A percentile compares a stretch with the other conserved stretches of the same genome.
These are phyloP conservation scores for Elysia crispata DNA, from an alignment of 2,888 invertebrate species.

Conservation along the genomic window DNA sequence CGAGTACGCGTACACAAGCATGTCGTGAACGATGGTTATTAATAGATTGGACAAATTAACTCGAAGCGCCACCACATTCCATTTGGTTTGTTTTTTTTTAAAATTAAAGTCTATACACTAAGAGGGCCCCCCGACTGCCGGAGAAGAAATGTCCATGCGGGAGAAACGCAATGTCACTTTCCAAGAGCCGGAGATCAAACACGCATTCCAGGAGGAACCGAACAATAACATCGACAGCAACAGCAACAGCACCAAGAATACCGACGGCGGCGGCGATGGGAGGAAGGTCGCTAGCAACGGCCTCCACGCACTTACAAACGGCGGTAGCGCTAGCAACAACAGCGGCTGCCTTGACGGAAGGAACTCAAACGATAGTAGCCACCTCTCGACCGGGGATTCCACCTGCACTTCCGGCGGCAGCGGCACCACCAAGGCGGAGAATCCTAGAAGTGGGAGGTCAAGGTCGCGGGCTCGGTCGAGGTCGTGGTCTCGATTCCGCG, in stretches of 20 bases:
- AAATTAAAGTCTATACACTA: too few relatives aligned
- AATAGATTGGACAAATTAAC: too few relatives aligned
- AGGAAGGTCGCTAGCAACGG: neutral
- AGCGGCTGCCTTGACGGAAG: neutral
- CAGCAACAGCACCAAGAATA: neutral
- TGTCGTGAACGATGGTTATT: too few relatives aligned
- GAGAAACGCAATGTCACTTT: constrained; percentile 40
- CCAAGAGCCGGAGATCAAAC: constrained; percentile 29
- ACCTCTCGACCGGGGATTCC: neutral
- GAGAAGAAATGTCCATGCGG: constrained; percentile 35
- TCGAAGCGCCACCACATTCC: too few relatives aligned
- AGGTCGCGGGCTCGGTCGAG: constrained; percentile 40
- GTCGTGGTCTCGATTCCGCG: constrained; percentile 42
- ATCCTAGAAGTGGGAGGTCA: constrained; percentile 6
- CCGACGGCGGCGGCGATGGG: too few relatives aligned
- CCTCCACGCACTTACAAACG: neutral
- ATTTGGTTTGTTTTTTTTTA: too few relatives aligned
- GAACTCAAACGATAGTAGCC: neutral
- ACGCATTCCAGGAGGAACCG: neutral
- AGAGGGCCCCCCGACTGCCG: neutral
- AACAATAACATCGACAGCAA: constrained; percentile 22
- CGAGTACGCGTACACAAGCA: too few relatives aligned
- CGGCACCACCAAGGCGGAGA: neutral
- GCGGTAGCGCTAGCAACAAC: neutral
- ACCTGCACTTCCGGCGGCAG: too few relatives aligned